These are phyloP conservation scores for Hyperoplus lanceolatus DNA, from an alignment of 2,797 vertebrate species.

Conservation along the genomic window DNA sequence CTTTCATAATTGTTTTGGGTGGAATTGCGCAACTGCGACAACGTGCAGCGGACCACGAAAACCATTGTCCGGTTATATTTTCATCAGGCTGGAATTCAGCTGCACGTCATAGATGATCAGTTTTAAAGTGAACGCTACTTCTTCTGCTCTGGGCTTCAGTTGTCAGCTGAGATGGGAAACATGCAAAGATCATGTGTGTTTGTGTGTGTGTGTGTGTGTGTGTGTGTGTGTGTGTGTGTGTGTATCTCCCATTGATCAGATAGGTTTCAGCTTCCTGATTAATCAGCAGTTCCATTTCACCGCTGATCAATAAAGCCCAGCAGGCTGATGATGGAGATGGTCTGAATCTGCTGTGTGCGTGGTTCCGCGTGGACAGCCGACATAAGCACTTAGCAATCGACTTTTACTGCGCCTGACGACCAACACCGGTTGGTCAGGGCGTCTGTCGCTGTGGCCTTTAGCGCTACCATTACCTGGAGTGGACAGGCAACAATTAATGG, in stretches of 20 bases:
- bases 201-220: neutral
- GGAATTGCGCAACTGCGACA: constrained; percentile 2
- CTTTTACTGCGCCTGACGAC: constrained; percentile 42
- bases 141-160: neutral
- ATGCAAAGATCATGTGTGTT: neutral
- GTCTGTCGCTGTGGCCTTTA: constrained; percentile 1
- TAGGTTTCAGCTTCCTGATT: constrained; percentile 48
- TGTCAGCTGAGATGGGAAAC: constrained; percentile 1
- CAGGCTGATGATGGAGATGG: constrained; percentile 33
- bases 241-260: constrained; percentile 12
- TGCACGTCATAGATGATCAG: neutral
- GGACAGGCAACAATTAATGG: constrained; percentile 38
- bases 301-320: constrained; percentile 49
- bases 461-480: constrained; percentile 24
- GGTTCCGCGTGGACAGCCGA: neutral
- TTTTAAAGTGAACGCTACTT: neutral
- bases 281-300: constrained; percentile 42
- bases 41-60: neutral
- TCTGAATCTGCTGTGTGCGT: neutral
- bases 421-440: neutral
- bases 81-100: neutral
- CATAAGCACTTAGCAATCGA: constrained; percentile 29
- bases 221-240: constrained; percentile 5
- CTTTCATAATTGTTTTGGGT: neutral
- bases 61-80: neutral